Evolutionary conservation across 2,888 invertebrate genomes (phyloP), one percentile per base, ranked within the genome.

Genomic region (Lasioglossum leucozonium): DNA sequence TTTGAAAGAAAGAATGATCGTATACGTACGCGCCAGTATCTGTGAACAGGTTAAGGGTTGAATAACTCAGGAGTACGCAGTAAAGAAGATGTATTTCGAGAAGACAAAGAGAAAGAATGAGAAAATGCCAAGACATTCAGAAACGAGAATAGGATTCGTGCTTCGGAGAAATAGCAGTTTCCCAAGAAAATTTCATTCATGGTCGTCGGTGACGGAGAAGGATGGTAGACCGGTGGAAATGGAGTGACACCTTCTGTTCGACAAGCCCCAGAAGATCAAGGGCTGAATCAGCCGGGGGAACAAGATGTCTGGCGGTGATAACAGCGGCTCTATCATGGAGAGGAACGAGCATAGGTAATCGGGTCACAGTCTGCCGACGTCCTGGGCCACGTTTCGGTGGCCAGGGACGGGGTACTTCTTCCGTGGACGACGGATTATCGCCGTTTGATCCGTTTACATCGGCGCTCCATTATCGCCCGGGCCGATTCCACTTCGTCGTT

Each of bases 381-480:
- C 76, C 84, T 83, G 82, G 84, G 65, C 81, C 84, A 88, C 88
- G 87, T 90, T 88, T 85, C 85, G 84, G 58, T 81, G 83, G 81
- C 89, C 86, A 77, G 18, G 18, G 18, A 82, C 80, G 84, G 62
- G 72, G 62, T 69, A 86, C 85, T 91, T 90, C 91, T 91, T 91
- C 87, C 82, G 84, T 89, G 84, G 40, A 89, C 79, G 85, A 85
- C 82, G 85, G 89, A 92, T 92, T 91, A 91, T 89, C 90, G 86
- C 76, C 87, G 83, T 79, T 72, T 88, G 87, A 90, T 91, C 90
- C 88, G 90, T 91, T 90, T 89, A 90, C 90, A 90, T 84, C 82
- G 89, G 78, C 71, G 91, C 88, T 89, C 91, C 91, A 90, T 90
- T 90, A 90, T 89, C 89, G 85, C 72, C 72, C 34, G 72, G 72